A percentile compares a stretch with the other conserved stretches of the same genome.
These are phyloP conservation scores for Pandemis cinnamomeana DNA, from an alignment of 2,888 invertebrate species.

Conservation along the genomic window DNA sequence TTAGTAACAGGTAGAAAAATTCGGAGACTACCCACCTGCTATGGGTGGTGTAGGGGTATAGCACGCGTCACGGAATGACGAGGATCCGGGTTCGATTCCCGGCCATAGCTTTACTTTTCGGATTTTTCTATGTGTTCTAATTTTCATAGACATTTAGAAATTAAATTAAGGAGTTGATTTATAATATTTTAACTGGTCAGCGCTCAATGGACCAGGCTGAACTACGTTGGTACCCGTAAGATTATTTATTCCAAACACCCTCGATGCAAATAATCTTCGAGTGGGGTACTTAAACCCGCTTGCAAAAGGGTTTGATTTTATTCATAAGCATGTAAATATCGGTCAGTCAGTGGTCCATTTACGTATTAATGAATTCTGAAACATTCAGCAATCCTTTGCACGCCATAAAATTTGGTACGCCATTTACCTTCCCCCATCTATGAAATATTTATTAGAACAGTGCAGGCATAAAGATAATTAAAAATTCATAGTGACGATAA, in stretches of 20 bases:
- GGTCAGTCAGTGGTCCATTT: slow-evolving; percentile 29
- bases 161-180: too few relatives aligned
- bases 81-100: too few relatives aligned
- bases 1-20: too few relatives aligned
- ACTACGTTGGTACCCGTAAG: neutral
- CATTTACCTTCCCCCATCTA: neutral
- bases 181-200: too few relatives aligned
- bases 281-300: slow-evolving; percentile 3
- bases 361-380: slow-evolving; percentile 25
- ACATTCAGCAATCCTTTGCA: slow-evolving; percentile 33
- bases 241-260: neutral
- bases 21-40: too few relatives aligned
- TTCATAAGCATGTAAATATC: slow-evolving; percentile 36
- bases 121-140: too few relatives aligned
- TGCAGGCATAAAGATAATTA: neutral
- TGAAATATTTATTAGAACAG: neutral
- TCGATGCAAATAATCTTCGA: slow-evolving; percentile 2
- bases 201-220: too few relatives aligned
- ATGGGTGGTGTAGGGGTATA: too few relatives aligned
- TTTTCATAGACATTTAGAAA: too few relatives aligned
- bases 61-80: too few relatives aligned
- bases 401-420: slow-evolving; percentile 19
- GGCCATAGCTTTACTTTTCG: too few relatives aligned
- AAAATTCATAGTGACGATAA: neutral
- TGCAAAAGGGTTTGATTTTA: slow-evolving; percentile 33